Percentiles rank a stretch among this genome's conserved stretches.
Evolutionary conservation across 2,113 vertebrate genomes (phyloP).

Genomic region (Dermatemys mawii): DNA sequence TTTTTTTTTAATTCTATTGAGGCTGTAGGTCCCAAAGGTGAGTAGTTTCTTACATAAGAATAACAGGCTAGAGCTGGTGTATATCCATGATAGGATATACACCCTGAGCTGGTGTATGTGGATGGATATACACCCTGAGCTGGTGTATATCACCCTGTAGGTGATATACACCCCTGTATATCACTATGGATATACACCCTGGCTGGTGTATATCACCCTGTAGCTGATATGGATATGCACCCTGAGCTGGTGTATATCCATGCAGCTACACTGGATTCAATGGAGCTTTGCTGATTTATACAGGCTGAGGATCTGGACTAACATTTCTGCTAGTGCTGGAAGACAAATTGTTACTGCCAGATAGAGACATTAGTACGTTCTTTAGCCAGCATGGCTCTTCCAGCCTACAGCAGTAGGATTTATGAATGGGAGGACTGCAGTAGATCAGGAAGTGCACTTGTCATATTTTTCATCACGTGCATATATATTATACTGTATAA

Average conservation of each 20-base stretch:
- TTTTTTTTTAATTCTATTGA: not conserved
- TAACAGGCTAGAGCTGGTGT: not conserved
- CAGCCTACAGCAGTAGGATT: not conserved
- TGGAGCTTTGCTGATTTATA: accelerated
- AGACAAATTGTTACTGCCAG: not conserved
- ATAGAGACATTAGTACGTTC: not conserved
- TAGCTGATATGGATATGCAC: too few species aligned
- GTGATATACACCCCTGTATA: too few species aligned
- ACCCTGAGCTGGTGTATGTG: too few species aligned
- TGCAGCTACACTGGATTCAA: not conserved
- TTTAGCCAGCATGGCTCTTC: not conserved
- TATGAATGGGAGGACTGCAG: not conserved
- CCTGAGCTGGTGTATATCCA: accelerated
- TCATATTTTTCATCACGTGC: not conserved
- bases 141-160: too few species aligned
- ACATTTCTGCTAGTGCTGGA: not conserved
- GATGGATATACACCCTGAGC: too few species aligned
- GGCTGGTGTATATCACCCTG: too few species aligned
- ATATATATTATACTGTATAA: not conserved
- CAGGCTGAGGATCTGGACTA: not conserved
- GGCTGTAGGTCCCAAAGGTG: not conserved
- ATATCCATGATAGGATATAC: too few species aligned
- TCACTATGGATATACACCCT: too few species aligned
- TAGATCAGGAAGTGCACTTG: not conserved
- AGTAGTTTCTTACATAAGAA: not conserved